Percentiles rank a stretch among this genome's conserved stretches.
These are phyloP conservation scores for Drosophila mulleri DNA, from an alignment of 2,888 invertebrate species.

Conservation along the genomic window DNA sequence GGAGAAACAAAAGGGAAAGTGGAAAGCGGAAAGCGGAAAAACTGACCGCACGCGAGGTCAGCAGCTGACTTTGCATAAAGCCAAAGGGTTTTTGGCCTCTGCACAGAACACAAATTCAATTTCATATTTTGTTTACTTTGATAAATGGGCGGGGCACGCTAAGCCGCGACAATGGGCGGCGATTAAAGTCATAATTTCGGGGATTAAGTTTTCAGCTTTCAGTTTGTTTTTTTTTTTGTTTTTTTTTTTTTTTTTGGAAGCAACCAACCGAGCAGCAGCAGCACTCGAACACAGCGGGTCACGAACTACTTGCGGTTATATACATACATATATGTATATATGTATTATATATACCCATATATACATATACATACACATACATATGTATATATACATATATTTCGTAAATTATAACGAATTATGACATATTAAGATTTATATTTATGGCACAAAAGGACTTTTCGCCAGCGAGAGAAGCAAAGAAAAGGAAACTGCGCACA, in stretches of 20 bases:
- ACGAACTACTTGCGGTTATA: conserved; percentile 72
- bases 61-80: conserved; percentile 53
- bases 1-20: conserved; percentile 3
- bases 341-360: conserved; percentile 20
- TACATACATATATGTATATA: too few relatives aligned
- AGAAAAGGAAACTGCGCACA: conserved; percentile 31
- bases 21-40: not conserved
- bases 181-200: conserved; percentile 78
- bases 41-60: conserved; percentile 47
- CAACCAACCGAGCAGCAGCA: conserved; percentile 25
- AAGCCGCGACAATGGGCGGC: conserved; percentile 75
- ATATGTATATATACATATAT: not conserved
- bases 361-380: not conserved
- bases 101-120: conserved; percentile 28
- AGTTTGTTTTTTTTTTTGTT: not conserved
- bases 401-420: conserved; percentile 74
- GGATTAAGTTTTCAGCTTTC: conserved; percentile 58
- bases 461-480: conserved; percentile 14
- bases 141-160: conserved; percentile 50
- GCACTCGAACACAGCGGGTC: conserved; percentile 54
- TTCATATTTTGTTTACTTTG: conserved; percentile 73
- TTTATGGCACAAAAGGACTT: conserved; percentile 39
- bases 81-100: conserved; percentile 15
- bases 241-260: not conserved
- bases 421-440: conserved; percentile 80